Base-by-base conservation (phyloP, 2,888 invertebrate species). In the Apodemia zela region DNA sequence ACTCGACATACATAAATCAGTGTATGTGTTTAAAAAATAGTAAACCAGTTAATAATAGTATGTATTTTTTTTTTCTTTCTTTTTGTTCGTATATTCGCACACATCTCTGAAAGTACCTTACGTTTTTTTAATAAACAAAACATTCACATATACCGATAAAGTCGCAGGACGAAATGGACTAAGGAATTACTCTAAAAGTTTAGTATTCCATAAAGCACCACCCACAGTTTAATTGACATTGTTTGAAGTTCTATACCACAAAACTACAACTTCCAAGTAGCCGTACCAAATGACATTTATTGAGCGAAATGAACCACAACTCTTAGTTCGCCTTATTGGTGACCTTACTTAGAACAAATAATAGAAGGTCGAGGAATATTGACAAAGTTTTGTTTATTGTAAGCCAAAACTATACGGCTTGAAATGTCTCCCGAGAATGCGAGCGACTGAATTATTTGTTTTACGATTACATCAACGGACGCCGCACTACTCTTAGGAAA, bases 361-460 rank as follows among this genome's bases (percentile, higher is more conserved):
- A 35, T 35, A n/a, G 35, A 29, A 59, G 58, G 33, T n/a, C 35
- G 51, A 51, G 51, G 25, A 13, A n/a, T 59, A 59, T 59, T 59
- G 58, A 59, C 58, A 33, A 51, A 59, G 58, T 35, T 59, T 59
- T 59, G 58, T 59, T 59, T 35, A 59, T 35, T 35, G 15, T 59
- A 35, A 33, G 35, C 35, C 35, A 59, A 58, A 59, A 59, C 58
- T 59, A 59, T 59, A 11, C 13, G 58, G 17, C 51, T 29, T 57
- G n/a, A 54, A 57, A 21, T 25, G 33, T 59, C 51, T 51, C 51
- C 13, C 13, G 51, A 21, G 51, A 51, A 51, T 13, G 18, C 51
- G 18, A 21, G 1, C 13, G 18, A 6, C 21, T 25, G 51, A 49
- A 49, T 51, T 51, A 13, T 21, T 21, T 18, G 51, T 21, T 21